These are phyloP conservation scores for Calameuta idolon DNA, from an alignment of 2,888 invertebrate species.

Conservation along the genomic window DNA sequence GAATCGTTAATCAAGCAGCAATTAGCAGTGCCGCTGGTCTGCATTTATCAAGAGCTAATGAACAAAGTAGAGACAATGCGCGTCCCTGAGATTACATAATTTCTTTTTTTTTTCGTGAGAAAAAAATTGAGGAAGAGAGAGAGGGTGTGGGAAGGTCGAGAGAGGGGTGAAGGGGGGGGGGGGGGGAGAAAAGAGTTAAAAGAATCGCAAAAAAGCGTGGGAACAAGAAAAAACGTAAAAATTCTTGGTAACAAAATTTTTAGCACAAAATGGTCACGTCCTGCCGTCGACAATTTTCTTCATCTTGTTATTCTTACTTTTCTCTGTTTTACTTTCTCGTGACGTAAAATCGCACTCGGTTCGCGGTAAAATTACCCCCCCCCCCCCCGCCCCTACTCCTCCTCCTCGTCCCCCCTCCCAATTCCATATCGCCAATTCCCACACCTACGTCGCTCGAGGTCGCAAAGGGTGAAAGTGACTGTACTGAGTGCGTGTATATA, in stretches of 20 bases:
- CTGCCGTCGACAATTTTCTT: not conserved
- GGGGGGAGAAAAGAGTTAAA: not conserved
- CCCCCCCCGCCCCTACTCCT: fast-evolving
- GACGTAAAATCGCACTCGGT: not conserved
- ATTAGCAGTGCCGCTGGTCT: not conserved
- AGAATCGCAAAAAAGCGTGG: not conserved
- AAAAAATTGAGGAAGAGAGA: too few species aligned
- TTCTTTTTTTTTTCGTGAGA: not conserved
- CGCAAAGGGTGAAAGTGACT: not conserved
- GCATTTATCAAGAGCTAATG: not conserved
- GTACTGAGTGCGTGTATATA: not conserved
- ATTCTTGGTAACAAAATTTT: not conserved
- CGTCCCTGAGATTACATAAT: not conserved
- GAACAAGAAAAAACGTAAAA: not conserved
- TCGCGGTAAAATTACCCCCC: not conserved
- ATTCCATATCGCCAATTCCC: too few species aligned
- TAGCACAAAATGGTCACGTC: not conserved
- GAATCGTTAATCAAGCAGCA: not conserved
- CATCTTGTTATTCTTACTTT: not conserved
- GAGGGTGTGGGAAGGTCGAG: too few species aligned
- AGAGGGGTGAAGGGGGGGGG: too few species aligned
- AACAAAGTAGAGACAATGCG: not conserved
- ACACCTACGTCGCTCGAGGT: not conserved
- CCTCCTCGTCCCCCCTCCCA: too few species aligned
- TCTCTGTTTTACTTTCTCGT: not conserved